A percentile compares a stretch with the other conserved stretches of the same genome.
phyloP scores from a whole-genome alignment of 30 jellyfish, hydroid and myxozoan species.

The Hydra vulgaris region DNA sequence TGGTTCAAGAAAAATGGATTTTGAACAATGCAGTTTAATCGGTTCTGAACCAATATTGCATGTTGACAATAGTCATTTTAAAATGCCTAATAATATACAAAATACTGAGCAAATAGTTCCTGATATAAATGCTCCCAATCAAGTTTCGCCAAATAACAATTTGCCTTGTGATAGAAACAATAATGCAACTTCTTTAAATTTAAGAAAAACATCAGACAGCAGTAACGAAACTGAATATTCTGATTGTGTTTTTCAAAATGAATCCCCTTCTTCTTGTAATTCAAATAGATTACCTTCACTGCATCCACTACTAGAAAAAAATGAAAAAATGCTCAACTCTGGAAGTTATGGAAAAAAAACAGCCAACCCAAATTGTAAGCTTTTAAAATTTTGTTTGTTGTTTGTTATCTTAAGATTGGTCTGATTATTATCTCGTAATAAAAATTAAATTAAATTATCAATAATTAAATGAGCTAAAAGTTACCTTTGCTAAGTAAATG shows the following conservation, averaged over 20 bases:
- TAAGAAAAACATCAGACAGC: slow-evolving; percentile 25
- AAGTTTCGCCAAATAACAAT: slow-evolving; percentile 21
- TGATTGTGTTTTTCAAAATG: slow-evolving; percentile 50
- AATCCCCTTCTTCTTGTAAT: slow-evolving; percentile 28
- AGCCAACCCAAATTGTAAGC: background rate
- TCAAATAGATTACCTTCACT: background rate
- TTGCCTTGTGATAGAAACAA: slow-evolving; percentile 22
- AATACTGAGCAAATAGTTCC: slow-evolving; percentile 41
- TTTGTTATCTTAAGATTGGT: no score
- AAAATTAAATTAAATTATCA: no score
- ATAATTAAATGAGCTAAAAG: no score
- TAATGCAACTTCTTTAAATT: background rate
- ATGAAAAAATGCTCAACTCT: background rate
- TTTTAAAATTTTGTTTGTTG: no score
- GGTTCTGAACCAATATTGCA: background rate
- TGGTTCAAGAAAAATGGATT: background rate
- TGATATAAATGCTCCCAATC: slow-evolving; percentile 19
- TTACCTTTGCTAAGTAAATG: no score
- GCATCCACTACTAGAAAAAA: no score
- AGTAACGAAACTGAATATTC: slow-evolving; percentile 26
- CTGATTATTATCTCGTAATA: no score
- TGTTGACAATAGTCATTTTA: slow-evolving; percentile 1
- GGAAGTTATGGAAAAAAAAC: background rate
- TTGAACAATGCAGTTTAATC: background rate
- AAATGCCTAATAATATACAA: slow-evolving; percentile 17